Base-by-base conservation (phyloP, 2,888 invertebrate species). In the Drosophila nigricruria region DNA sequence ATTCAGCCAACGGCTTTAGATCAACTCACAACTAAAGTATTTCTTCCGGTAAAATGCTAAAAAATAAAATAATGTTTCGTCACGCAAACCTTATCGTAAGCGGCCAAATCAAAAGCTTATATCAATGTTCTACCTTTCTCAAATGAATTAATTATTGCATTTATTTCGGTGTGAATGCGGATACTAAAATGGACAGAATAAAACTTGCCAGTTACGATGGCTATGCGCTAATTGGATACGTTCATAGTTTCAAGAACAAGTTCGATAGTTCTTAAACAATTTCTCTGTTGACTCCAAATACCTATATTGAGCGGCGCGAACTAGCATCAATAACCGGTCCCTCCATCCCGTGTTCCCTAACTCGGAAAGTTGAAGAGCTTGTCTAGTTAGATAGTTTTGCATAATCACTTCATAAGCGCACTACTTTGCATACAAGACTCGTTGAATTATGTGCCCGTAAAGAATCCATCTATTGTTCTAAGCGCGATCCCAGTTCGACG, bases 381-480 rank as follows among this genome's bases (percentile, higher is more conserved):
- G 80, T 86, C 82, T 71, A 72, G 64, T 76, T 61, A 43, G 74
- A 83, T 74, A 83, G 84, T 86, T 83, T 86, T 79, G 90, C 86
- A 86, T 86, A 86, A 90, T 87, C 81, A 69, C 73, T 73, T 81
- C 77, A 90, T 89, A 90, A 90, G 70, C 87, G 89, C 89, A 90
- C 56, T 72, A 68, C 66, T 86, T 90, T 79, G 85, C 87, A 88
- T 90, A 82, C 73, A 62, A 75, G 74, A 86, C 87, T 71, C 56
- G 79, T 75, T 89, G 72, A 87, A 73, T 89, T 84, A 84, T 89
- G 82, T 70, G 75, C 70, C 68, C 63, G 73, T 79, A 57, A 79
- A 79, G 70, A 87, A 75, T 70, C 69, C 43, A 57, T 66, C 73
- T 59, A 77, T 86, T 86, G 86, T 86, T 86, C 79, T 86, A 53